Percentiles rank a stretch among this genome's conserved stretches.
phyloP scores from a whole-genome alignment of 2,888 invertebrate genomes.

The Mesorhabditis spiculigera region DNA sequence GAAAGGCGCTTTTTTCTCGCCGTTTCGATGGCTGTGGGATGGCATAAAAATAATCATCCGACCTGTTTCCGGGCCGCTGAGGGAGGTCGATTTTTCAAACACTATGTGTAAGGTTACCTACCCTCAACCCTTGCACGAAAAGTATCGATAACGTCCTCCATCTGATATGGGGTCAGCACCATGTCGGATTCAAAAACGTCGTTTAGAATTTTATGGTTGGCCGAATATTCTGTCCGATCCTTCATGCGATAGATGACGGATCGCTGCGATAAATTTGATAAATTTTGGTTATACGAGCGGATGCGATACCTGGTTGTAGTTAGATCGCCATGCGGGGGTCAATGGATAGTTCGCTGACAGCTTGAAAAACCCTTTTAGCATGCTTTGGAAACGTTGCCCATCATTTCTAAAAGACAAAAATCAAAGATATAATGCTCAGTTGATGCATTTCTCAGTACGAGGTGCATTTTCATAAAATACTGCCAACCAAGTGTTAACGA shows the following conservation, averaged over 20 bases:
- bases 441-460: no score
- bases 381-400: slow-evolving; percentile 12
- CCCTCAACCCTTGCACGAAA: slow-evolving; percentile 26
- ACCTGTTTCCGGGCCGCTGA: no score
- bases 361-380: slow-evolving; percentile 16
- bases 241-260: slow-evolving; percentile 21
- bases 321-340: slow-evolving; percentile 21
- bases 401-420: slow-evolving; percentile 9
- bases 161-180: slow-evolving; percentile 29
- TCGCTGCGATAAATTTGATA: not conserved
- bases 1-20: no score
- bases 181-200: slow-evolving; percentile 34
- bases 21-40: no score
- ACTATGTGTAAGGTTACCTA: not conserved
- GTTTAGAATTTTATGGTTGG: slow-evolving; percentile 22
- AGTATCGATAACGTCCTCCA: slow-evolving; percentile 31
- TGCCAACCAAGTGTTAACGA: no score
- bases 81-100: no score
- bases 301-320: slow-evolving; percentile 16
- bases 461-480: no score
- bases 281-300: not conserved
- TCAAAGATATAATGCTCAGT: not conserved
- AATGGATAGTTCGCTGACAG: slow-evolving; percentile 21
- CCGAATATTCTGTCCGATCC: slow-evolving; percentile 29
- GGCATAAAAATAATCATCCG: no score